A percentile compares a stretch with the other conserved stretches of the same genome.
These are phyloP conservation scores for Sciurus niger DNA, from an alignment of 2,113 vertebrate genomes.

Conservation along the genomic window DNA sequence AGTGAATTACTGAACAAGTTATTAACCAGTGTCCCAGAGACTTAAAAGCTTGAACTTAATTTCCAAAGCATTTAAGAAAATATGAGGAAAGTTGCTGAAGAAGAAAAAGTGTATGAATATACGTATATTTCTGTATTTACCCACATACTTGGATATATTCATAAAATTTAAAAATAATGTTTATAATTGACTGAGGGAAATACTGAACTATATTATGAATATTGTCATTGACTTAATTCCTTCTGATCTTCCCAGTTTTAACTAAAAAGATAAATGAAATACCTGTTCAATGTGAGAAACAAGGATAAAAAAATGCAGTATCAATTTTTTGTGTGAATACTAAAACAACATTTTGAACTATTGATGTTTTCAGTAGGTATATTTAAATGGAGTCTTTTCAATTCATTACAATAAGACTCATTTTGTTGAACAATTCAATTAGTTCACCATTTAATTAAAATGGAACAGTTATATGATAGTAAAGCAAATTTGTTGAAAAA, in stretches of 20 bases:
- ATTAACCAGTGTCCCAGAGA: background rate
- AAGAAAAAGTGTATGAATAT: background rate
- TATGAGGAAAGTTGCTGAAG: background rate
- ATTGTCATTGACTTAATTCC: background rate
- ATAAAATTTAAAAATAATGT: background rate
- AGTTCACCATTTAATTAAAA: constrained; percentile 27
- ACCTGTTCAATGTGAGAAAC: constrained; percentile 28
- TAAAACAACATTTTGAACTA: constrained; percentile 22
- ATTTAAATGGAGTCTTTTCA: constrained; percentile 30
- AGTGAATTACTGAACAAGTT: constrained; percentile 24
- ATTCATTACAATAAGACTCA: background rate
- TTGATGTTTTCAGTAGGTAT: background rate
- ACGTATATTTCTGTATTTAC: background rate
- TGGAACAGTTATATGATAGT: background rate
- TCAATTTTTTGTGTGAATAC: background rate
- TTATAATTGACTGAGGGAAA: constrained; percentile 33
- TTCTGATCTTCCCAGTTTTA: constrained; percentile 33
- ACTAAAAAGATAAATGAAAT: constrained; percentile 10
- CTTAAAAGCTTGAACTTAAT: background rate
- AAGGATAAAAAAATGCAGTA: background rate
- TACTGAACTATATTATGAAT: background rate
- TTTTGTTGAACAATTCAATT: background rate
- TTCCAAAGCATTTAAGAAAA: constrained; percentile 37
- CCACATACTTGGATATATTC: background rate
- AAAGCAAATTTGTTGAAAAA: background rate